These are phyloP conservation scores for Aphis craccivora DNA, from an alignment of 1,140 invertebrate genomes.

Conservation along the genomic window DNA sequence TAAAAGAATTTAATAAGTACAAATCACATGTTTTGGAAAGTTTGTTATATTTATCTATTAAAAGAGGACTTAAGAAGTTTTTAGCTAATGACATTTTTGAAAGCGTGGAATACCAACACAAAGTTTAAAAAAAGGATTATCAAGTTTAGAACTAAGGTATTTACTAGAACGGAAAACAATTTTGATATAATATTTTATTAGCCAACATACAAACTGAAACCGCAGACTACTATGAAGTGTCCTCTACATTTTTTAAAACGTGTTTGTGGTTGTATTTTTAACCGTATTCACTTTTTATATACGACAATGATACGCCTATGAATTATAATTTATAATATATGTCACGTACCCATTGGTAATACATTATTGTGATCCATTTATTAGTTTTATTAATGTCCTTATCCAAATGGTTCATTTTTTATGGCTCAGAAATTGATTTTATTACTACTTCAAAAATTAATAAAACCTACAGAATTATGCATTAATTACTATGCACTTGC, in stretches of 20 bases:
- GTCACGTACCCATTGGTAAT: neutral
- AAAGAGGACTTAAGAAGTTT: neutral
- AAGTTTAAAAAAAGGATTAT: neutral
- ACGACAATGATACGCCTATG: neutral
- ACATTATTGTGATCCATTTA: neutral
- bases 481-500: neutral
- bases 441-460: neutral
- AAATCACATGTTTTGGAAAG: neutral
- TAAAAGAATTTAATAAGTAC: neutral
- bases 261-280: neutral
- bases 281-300: neutral
- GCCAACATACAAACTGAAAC: neutral
- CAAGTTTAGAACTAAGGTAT: neutral
- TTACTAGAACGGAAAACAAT: neutral
- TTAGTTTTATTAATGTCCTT: neutral
- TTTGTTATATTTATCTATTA: slow-evolving; percentile 1
- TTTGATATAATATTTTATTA: neutral
- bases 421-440: neutral
- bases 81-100: neutral
- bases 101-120: neutral
- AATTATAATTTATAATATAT: neutral
- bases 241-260: neutral
- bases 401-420: neutral
- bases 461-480: neutral
- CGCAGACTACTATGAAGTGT: neutral